Evolutionary conservation across 2,797 vertebrate genomes (phyloP), one percentile per base, ranked within the genome.

Genomic region (Phataginus tricuspis): DNA sequence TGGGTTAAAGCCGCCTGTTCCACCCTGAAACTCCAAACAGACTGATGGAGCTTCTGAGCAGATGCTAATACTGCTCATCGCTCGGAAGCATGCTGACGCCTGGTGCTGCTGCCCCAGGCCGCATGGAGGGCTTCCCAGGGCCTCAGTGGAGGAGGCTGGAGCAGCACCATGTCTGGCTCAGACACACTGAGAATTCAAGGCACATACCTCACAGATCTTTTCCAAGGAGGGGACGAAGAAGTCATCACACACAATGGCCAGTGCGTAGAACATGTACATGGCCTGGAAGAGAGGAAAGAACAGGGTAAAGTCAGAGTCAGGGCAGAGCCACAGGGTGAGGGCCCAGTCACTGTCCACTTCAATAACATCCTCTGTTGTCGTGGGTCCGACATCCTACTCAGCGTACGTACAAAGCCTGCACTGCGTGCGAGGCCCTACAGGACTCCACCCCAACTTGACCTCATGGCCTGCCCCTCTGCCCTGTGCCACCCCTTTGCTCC

Each of bases 201-300:
- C 63, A 98, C 99, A 97, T 98, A 99, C 99, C 98, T 99, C 99
- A 55, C 99, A 99, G 94, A 99, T 99, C 98, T 99, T 99, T 91
- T 99, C 99, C 98, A 99, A 98, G 0, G 99, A 99, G 61, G 99
- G 99, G 72, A 99, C 99, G 39, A 99, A 99, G 98, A 99, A 99
- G 98, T 99, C 99, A 53, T 99, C 99, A 18, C 99, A 99, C 91
- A 99, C 99, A 64, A 99, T 98, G 4, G 99, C 99, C 98, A 99
- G 98, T 0, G 99, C 99, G 3, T 99, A 99, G 98, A 99, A 99
- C 99, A 99, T 99, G 98, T 99, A 99, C 98, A 99, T 99, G 0
- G 99, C 99, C 99, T 99, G 98, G 19, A 98, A 95, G 10, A 95
- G 93, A 96, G 68, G 72, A 96, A 53, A 97, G 83, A 83, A 68